A percentile compares a stretch with the other conserved stretches of the same genome.
Conservation (phyloP, 2,797 vertebrate genomes). For the Antrozous pallidus region DNA sequence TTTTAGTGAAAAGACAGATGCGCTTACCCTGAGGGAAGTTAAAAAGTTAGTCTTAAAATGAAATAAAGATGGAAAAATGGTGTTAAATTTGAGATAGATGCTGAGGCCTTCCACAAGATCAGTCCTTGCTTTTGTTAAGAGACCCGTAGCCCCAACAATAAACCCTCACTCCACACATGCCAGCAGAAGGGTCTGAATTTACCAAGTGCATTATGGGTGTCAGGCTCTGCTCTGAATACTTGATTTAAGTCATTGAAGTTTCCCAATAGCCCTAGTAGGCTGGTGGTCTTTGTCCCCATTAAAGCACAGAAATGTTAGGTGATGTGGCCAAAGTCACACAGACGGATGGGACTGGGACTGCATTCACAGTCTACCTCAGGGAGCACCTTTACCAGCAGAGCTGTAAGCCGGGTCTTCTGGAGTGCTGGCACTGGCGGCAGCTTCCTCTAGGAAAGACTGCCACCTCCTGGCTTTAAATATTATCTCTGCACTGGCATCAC, state of each 20-base stretch:
- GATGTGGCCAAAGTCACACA: neutral
- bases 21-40: neutral
- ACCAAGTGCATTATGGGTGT: neutral
- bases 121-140: neutral
- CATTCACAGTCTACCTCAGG: neutral
- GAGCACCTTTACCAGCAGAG: neutral
- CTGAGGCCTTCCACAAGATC: neutral
- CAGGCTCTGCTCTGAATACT: neutral
- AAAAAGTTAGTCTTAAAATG: neutral
- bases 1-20: neutral
- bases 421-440: neutral
- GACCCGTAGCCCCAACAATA: too few relatives aligned
- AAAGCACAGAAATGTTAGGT: neutral
- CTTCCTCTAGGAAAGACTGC: constrained; percentile 10
- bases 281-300: neutral
- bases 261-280: neutral
- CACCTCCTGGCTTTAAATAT: constrained; percentile 3
- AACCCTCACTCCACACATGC: neutral
- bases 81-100: neutral
- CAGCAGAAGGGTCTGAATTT: neutral
- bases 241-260: neutral
- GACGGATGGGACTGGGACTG: neutral
- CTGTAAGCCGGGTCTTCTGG: neutral
- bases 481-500: neutral
- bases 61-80: neutral